These are phyloP conservation scores for Notospermus geniculatus DNA, from an alignment of 1,140 invertebrate genomes.

Conservation along the genomic window DNA sequence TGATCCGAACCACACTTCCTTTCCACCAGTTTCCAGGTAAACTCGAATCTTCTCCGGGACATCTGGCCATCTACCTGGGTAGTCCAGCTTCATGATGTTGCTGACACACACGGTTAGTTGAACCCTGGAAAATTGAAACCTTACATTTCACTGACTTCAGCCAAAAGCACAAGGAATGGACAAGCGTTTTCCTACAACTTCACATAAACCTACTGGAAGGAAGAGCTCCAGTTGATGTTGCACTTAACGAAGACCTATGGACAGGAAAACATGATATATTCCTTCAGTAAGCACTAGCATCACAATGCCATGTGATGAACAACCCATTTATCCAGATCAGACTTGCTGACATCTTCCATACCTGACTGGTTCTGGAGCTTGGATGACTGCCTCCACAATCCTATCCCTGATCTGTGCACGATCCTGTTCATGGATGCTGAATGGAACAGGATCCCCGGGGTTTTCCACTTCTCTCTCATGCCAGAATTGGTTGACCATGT, in stretches of 20 bases:
- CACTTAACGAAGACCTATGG: too few species aligned
- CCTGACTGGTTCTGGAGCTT: slow-evolving; percentile 85
- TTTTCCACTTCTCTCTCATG: slow-evolving; percentile 69
- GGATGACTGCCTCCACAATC: slow-evolving; percentile 92
- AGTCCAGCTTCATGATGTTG: slow-evolving; percentile 93
- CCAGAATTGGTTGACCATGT: slow-evolving; percentile 88
- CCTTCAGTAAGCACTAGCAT: too few species aligned
- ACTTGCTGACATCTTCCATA: slow-evolving; percentile 48
- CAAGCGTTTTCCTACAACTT: too few species aligned
- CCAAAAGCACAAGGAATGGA: too few species aligned
- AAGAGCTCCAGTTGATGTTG: too few species aligned
- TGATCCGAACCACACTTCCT: slow-evolving; percentile 82
- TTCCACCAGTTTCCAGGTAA: slow-evolving; percentile 80
- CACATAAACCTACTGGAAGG: too few species aligned
- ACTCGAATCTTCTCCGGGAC: slow-evolving; percentile 90
- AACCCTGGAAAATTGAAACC: slow-evolving; percentile 67
- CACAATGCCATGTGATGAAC: too few species aligned
- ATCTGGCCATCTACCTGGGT: slow-evolving; percentile 91
- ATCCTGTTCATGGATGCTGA: slow-evolving; percentile 95
- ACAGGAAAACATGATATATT: too few species aligned
- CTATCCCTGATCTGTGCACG: slow-evolving; percentile 85
- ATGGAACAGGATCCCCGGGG: slow-evolving; percentile 71
- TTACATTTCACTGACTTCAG: too few species aligned
- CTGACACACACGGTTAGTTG: slow-evolving; percentile 89
- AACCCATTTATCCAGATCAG: too few species aligned